phyloP scores from a whole-genome alignment of 1,140 invertebrate genomes.

The Drosophila baimaii region DNA sequence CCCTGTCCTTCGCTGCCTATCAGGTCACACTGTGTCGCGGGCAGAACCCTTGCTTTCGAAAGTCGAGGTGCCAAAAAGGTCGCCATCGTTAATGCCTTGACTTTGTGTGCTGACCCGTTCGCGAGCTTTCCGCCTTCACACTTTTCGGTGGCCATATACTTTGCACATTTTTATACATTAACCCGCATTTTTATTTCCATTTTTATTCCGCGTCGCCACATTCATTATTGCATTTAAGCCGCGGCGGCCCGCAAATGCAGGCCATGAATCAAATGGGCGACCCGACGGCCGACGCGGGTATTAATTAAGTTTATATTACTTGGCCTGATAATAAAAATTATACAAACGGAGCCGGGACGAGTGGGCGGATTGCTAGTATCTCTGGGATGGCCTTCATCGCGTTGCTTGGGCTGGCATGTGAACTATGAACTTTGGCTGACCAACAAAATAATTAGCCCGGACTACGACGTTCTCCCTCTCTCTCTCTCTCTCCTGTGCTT shows the following conservation, averaged over 20 bases:
- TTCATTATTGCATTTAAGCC: slow-evolving; percentile 71
- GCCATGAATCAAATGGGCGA: slow-evolving; percentile 68
- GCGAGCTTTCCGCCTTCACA: slow-evolving; percentile 32
- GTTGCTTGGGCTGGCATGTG: slow-evolving; percentile 54
- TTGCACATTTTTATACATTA: slow-evolving; percentile 22
- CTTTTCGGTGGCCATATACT: slow-evolving; percentile 21
- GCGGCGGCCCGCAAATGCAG: slow-evolving; percentile 51
- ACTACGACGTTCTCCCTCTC: slow-evolving; percentile 11
- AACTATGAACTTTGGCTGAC: slow-evolving; percentile 79
- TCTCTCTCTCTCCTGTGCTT: slow-evolving; percentile 1
- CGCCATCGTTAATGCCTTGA: slow-evolving; percentile 35
- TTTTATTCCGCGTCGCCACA: slow-evolving; percentile 41
- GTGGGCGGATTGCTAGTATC: slow-evolving; percentile 21
- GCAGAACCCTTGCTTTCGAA: too few species aligned
- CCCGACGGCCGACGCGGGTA: slow-evolving; percentile 37
- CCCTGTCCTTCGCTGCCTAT: too few species aligned
- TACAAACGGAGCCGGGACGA: slow-evolving; percentile 32
- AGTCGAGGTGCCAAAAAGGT: slow-evolving; percentile 32
- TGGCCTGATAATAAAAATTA: slow-evolving; percentile 75
- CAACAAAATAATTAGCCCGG: slow-evolving; percentile 81
- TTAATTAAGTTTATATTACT: slow-evolving; percentile 81
- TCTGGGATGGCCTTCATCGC: background rate
- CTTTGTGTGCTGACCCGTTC: slow-evolving; percentile 18
- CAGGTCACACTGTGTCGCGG: too few species aligned
- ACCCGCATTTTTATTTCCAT: slow-evolving; percentile 15